These are phyloP conservation scores for Tautogolabrus adspersus DNA, from an alignment of 2,113 vertebrate species.

Conservation along the genomic window DNA sequence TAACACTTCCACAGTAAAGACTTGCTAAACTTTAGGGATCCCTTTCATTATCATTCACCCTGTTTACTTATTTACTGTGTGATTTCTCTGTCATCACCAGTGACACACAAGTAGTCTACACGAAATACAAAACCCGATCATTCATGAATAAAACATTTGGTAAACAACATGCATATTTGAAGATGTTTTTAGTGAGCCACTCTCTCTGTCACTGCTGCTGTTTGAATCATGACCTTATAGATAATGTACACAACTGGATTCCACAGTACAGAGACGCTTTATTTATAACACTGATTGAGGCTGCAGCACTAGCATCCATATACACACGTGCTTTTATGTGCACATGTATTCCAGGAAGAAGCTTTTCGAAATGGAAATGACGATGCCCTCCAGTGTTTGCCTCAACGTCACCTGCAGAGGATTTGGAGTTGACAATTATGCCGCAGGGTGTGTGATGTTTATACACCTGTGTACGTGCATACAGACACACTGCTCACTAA, in stretches of 20 bases:
- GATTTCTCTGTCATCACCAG: slow-evolving; percentile 50
- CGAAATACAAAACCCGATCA: slow-evolving; percentile 48
- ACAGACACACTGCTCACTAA: slow-evolving; percentile 8
- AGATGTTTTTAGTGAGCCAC: slow-evolving; percentile 57
- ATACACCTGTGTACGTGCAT: slow-evolving; percentile 38
- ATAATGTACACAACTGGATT: slow-evolving; percentile 29
- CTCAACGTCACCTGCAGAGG: slow-evolving; percentile 55
- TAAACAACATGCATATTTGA: slow-evolving; percentile 75
- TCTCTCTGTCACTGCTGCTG: slow-evolving; percentile 49
- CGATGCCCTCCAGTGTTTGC: slow-evolving; percentile 26
- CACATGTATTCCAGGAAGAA: slow-evolving; percentile 21
- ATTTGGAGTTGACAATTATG: slow-evolving; percentile 58
- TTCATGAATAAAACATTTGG: slow-evolving; percentile 69
- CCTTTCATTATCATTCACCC: slow-evolving; percentile 19
- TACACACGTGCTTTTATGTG: slow-evolving; percentile 20
- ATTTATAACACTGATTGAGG: slow-evolving; percentile 61
- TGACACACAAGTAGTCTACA: slow-evolving; percentile 57
- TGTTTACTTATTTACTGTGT: slow-evolving; percentile 18
- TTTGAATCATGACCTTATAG: slow-evolving; percentile 55
- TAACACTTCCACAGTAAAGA: slow-evolving; percentile 18
- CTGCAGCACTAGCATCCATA: slow-evolving; percentile 1
- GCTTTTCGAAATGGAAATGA: slow-evolving; percentile 79
- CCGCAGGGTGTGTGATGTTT: slow-evolving; percentile 22
- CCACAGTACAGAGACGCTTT: slow-evolving; percentile 35
- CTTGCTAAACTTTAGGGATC: slow-evolving; percentile 12